Percentiles rank a stretch among this genome's conserved stretches.
Evolutionary conservation across 2,113 vertebrate genomes (phyloP).

Genomic region (Plecturocebus donacophilus): DNA sequence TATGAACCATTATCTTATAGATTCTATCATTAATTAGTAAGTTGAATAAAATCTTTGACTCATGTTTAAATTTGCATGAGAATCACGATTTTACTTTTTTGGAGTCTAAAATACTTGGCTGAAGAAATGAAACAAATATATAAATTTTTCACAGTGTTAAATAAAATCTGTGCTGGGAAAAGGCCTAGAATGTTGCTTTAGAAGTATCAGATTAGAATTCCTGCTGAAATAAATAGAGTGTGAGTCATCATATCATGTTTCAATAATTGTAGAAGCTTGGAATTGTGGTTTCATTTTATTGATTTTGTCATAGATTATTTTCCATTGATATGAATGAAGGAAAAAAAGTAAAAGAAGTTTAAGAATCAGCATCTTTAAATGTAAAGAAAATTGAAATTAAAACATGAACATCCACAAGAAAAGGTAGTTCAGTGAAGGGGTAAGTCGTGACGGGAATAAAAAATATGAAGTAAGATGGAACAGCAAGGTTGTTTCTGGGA

Average conservation of each 20-base stretch:
- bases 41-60: not conserved
- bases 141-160: not conserved
- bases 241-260: not conserved
- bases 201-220: not conserved
- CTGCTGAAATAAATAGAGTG: conserved; percentile 20
- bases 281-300: not conserved
- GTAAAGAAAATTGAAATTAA: not conserved
- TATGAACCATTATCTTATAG: not conserved
- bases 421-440: not conserved
- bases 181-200: not conserved
- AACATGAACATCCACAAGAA: not conserved
- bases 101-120: conserved; percentile 1
- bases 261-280: not conserved
- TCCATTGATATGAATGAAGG: not conserved
- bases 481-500: not conserved
- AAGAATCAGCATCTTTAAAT: not conserved
- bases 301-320: not conserved
- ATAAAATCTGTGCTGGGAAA: not conserved
- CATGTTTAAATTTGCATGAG: not conserved
- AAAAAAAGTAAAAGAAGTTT: not conserved
- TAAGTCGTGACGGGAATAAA: not conserved
- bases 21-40: not conserved
- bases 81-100: conserved; percentile 9
- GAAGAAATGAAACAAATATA: not conserved
- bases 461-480: not conserved